A percentile compares a stretch with the other conserved stretches of the same genome.
These are phyloP conservation scores for Spodoptera frugiperda DNA, from an alignment of 1,140 invertebrate species.

Conservation along the genomic window DNA sequence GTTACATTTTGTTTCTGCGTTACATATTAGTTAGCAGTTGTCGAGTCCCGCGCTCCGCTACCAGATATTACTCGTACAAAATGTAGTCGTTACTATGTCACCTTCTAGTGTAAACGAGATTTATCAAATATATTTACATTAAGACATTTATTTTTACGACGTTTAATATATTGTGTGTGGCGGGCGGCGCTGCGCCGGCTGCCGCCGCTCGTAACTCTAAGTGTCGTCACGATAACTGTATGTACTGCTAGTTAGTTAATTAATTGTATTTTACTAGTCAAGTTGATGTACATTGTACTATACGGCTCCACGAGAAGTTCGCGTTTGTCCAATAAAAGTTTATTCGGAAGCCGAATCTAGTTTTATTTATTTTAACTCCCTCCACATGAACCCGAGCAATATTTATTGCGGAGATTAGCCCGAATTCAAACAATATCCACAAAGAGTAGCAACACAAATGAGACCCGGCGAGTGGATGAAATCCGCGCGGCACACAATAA, in stretches of 20 bases:
- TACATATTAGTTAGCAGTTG: not conserved
- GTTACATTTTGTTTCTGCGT: not conserved
- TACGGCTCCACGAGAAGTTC: conserved; percentile 66
- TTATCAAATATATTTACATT: conserved; percentile 55
- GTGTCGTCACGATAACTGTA: conserved; percentile 40
- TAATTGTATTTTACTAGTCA: conserved; percentile 79
- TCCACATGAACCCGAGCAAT: not conserved
- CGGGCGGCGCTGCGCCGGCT: not conserved
- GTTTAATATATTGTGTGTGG: conserved; percentile 59
- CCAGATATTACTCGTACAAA: conserved; percentile 64
- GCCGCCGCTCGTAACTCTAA: not conserved
- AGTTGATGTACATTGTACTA: conserved; percentile 74
- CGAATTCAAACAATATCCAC: too few relatives aligned
- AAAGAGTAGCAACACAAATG: too few relatives aligned
- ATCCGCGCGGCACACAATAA: too few relatives aligned
- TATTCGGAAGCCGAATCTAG: conserved; percentile 74
- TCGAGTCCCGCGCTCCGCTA: conserved; percentile 1
- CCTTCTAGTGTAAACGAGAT: conserved; percentile 71
- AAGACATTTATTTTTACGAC: conserved; percentile 65
- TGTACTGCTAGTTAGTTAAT: conserved; percentile 67
- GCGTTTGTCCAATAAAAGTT: conserved; percentile 82
- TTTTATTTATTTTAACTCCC: conserved; percentile 63
- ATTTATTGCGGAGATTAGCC: not conserved
- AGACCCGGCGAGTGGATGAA: too few relatives aligned
- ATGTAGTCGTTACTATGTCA: conserved; percentile 72